These are phyloP conservation scores for Sebastolobus altivelis DNA, from an alignment of 2,797 vertebrate species.

Conservation along the genomic window DNA sequence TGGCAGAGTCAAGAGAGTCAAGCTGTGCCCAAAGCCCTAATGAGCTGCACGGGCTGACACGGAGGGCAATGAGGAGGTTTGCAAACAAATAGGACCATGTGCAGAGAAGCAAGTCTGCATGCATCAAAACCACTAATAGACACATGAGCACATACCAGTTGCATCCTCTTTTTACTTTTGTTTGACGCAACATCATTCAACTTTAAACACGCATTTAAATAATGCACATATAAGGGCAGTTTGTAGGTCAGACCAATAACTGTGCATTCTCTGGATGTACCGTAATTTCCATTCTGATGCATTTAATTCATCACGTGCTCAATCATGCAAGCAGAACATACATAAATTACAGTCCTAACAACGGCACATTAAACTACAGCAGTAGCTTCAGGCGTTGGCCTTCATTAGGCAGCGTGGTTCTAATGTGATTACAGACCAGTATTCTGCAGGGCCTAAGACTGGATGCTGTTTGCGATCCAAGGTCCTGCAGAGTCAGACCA, in stretches of 20 bases:
- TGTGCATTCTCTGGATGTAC: neutral
- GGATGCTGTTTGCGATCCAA: constrained; percentile 10
- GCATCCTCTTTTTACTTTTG: neutral
- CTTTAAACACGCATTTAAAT: constrained; percentile 3
- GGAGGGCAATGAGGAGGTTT: constrained; percentile 53
- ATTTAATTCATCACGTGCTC: constrained; percentile 42
- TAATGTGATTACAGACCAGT: constrained; percentile 27
- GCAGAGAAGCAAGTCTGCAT: constrained; percentile 15
- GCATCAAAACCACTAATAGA: constrained; percentile 6
- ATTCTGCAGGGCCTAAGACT: constrained; percentile 28
- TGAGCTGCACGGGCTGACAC: constrained; percentile 62
- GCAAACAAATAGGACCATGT: constrained; percentile 27
- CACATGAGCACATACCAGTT: neutral
- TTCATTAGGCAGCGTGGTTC: constrained; percentile 45
- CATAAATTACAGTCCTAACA: constrained; percentile 21
- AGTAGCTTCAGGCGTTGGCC: constrained; percentile 24
- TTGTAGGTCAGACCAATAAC: constrained; percentile 13
- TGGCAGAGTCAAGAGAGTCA: constrained; percentile 58
- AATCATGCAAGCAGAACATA: constrained; percentile 38
- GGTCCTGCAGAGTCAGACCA: constrained; percentile 51
- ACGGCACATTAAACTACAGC: constrained; percentile 24
- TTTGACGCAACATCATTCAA: neutral
- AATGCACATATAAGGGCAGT: neutral
- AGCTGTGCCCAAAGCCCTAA: constrained; percentile 69
- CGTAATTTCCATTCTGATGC: constrained; percentile 27